Conservation (phyloP, 2,113 vertebrate species). For the Hyperoodon ampullatus region DNA sequence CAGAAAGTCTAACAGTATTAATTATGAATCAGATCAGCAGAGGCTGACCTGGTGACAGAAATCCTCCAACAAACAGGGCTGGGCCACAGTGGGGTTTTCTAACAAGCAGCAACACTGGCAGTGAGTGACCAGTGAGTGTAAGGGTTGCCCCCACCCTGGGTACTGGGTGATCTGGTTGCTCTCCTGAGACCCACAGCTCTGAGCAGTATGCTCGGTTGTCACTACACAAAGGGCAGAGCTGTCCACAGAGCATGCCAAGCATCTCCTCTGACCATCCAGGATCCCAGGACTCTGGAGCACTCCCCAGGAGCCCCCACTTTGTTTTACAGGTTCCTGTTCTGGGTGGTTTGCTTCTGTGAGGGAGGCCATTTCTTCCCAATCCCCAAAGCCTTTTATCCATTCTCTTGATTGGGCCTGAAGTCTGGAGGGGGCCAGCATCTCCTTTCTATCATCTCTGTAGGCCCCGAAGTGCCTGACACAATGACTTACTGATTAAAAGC, state of each 20-base stretch:
- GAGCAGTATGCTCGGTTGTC: neutral
- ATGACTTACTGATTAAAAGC: slow-evolving; percentile 34
- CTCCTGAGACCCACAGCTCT: neutral
- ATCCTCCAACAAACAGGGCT: neutral
- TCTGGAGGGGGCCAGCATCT: neutral
- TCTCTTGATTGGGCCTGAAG: neutral
- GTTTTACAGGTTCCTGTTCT: neutral
- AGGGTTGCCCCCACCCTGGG: rapidly evolving
- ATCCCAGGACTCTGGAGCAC: neutral
- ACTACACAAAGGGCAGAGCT: neutral
- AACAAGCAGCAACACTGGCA: neutral
- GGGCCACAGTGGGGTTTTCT: neutral
- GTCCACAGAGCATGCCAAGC: neutral
- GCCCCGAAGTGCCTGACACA: neutral
- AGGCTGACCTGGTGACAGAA: neutral
- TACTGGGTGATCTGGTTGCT: neutral
- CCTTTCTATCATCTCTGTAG: neutral
- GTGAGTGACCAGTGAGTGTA: neutral
- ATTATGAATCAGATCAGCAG: neutral
- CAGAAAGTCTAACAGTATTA: neutral
- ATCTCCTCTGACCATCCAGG: neutral
- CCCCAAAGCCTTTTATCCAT: neutral
- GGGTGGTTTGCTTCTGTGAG: neutral
- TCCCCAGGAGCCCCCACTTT: neutral
- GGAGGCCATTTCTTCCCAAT: neutral